Base-by-base conservation (phyloP, 2,113 vertebrate species). In the Muntiacus muntjak region DNA sequence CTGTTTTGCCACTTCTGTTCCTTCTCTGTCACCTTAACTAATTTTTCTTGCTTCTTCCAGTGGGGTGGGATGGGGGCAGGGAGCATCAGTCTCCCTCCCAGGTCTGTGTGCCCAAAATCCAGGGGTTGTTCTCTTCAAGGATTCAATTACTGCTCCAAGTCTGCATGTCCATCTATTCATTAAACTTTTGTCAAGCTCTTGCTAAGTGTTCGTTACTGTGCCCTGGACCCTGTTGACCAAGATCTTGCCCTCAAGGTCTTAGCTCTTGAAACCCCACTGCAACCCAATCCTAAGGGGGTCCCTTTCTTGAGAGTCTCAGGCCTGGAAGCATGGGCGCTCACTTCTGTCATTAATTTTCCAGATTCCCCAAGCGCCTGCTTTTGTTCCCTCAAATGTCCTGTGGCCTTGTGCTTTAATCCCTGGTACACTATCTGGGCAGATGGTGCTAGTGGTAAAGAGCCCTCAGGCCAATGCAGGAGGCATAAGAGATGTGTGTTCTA, bases 211-310 rank as follows among this genome's bases (percentile, higher is more conserved):
- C 9, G 15, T 93, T 79, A 58, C 83, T 90, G 81, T 83, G 9
- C 55, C 17, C 3, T 40, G 33, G 57, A 6, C 12, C 13, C 26
- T 26, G 21, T 26, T 60, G 8, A 40, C 43, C 36, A 16, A 76
- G 33, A 52, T 26, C 7, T 45, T 16, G 33, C 12, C 2, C 40
- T 60, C 26, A 33, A 10, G 36, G 17, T 60, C 74, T 30, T 15
- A 74, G 71, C 52, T 62, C 36, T 78, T 26, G 9, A 30, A 43
- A 25, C 3, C 1, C 11, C 0, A 0, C 25, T 2, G 0, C 11
- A 14, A 6, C 2, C 2, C 0, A 7, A 4, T 30, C 7, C 4
- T 0, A 6, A n/a, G 30, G 7, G 1, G 25, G 6, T 26, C 43
- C 2, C 11, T 9, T 76, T 28, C n/a, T 94, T 93, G n/a, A 76